These are phyloP conservation scores for Calidris pygmaea DNA, from an alignment of 2,113 vertebrate species.

Conservation along the genomic window DNA sequence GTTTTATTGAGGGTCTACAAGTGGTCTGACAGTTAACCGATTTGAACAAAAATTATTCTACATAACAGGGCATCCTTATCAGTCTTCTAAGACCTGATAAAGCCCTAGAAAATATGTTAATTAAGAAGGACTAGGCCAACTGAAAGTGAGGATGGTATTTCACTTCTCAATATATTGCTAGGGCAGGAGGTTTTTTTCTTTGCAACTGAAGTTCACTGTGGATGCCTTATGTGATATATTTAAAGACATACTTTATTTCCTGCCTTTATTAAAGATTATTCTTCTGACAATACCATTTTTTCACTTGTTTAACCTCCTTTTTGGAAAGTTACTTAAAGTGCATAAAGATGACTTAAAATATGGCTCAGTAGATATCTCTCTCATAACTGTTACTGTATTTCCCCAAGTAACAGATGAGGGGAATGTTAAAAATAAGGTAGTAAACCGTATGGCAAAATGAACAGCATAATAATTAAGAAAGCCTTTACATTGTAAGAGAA, in stretches of 20 bases:
- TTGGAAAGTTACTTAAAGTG: slow-evolving; percentile 1
- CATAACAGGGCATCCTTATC: neutral
- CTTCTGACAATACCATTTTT: neutral
- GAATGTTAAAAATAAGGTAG: neutral
- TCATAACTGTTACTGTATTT: neutral
- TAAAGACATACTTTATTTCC: neutral
- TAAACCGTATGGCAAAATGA: neutral
- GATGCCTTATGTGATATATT: neutral
- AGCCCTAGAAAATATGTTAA: neutral
- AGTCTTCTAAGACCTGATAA: neutral
- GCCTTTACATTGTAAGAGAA: neutral
- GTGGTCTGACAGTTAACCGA: neutral
- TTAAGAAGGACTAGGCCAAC: neutral
- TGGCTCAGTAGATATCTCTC: neutral
- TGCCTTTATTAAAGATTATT: slow-evolving; percentile 33
- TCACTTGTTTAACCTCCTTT: neutral
- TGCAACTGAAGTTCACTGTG: neutral
- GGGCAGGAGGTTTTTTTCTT: neutral
- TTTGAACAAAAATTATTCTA: neutral
- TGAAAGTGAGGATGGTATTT: neutral
- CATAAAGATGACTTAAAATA: neutral
- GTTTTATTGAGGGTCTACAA: neutral
- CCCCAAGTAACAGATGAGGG: neutral
- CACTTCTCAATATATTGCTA: neutral
- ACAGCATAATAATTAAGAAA: neutral